Base-by-base conservation (phyloP, 2,113 vertebrate species). In the Prinia subflava region DNA sequence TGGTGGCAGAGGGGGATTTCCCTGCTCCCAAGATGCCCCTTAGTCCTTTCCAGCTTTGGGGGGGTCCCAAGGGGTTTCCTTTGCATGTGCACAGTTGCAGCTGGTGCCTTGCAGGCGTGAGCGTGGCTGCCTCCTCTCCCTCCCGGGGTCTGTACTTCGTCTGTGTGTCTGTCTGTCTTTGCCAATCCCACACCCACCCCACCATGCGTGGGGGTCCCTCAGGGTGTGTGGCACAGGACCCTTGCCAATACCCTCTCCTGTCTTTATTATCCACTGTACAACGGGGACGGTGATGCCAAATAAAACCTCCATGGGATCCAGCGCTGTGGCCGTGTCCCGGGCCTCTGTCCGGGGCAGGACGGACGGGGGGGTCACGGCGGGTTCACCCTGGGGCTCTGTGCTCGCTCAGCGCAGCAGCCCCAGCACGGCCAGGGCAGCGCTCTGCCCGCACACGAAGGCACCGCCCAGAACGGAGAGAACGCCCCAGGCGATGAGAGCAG, bases 381-480 rank as follows among this genome's bases (percentile, higher is more conserved):
- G 21, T 6, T 21, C 46, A 15, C 10, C 4, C 4, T 1, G 22
- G 28, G 30, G 35, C 24, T 57, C 68, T 3, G 3, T 2, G n/a
- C 27, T 15, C n/a, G 30, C 60, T 93, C 86, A 95, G 60, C 0
- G 71, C 86, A 96, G 89, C 64, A 99, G 96, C 88, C 99, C 98
- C 98, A 99, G 95, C 93, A 99, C 55, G 0, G 99, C 98, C 6
- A 97, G 96, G 50, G 98, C 98, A 20, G 98, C 99, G 81, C 99
- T 99, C 97, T 99, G 99, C n/a, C 99, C 99, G 2, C 99, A 99
- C 92, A 99, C 98, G 76, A 99, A 99, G 39, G 98, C 95, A 7
- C 99, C 99, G 2, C 98, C 97, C 30, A 99, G 96, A 69, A 99
- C 94, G 0, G 98, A 99, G 88, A 99, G 84, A 17, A 97, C 96